Conservation (phyloP, 2,888 invertebrate genomes). For the Congeria kusceri region DNA sequence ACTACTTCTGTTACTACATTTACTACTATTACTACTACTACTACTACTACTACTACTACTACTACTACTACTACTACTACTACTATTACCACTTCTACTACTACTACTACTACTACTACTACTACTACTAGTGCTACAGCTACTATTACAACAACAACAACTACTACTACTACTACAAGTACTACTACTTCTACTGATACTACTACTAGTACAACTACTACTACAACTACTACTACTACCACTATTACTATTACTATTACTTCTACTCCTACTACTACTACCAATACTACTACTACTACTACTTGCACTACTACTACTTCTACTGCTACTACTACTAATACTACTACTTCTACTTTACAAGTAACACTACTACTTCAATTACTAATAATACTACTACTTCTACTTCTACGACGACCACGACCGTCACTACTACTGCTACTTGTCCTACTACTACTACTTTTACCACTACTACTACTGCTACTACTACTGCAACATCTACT, state of each 20-base stretch:
- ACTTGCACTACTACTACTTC: constrained; percentile 29
- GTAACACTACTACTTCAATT: not conserved
- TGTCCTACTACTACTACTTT: constrained; percentile 16
- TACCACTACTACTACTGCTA: not conserved
- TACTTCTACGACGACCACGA: too few species aligned
- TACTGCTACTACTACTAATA: constrained; percentile 16
- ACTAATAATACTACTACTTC: constrained; percentile 1
- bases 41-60: constrained; percentile 36
- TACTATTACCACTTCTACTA: too few species aligned
- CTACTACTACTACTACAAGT: too few species aligned
- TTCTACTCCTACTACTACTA: too few species aligned
- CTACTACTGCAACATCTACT: not conserved
- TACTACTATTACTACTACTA: constrained; percentile 36
- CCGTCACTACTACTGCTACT: not conserved
- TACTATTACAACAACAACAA: too few species aligned
- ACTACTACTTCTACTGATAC: too few species aligned
- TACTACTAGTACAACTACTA: constrained; percentile 3
- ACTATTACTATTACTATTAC: too few species aligned
- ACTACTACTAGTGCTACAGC: too few species aligned
- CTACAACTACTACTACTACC: constrained; percentile 36
- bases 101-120: too few species aligned
- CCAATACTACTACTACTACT: not conserved
- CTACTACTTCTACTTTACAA: not conserved
- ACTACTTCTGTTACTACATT: not conserved
- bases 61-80: constrained; percentile 31